Percentiles rank a stretch among this genome's conserved stretches.
phyloP scores from a whole-genome alignment of 2,113 vertebrate species.

The Elachura formosa region DNA sequence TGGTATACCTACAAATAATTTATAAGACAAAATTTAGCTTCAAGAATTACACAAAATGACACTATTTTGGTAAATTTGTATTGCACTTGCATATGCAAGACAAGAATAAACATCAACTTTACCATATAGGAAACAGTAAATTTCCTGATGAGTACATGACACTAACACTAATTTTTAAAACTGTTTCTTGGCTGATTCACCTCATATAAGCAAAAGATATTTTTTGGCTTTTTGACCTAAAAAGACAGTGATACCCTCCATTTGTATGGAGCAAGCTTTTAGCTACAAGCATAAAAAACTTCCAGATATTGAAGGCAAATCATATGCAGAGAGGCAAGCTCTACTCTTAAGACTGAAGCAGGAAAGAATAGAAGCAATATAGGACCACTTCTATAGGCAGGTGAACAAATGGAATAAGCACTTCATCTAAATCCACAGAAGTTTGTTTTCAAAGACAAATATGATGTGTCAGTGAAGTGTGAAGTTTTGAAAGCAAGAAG shows the following conservation, averaged over 20 bases:
- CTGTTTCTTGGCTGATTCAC: not conserved
- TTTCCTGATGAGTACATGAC: not conserved
- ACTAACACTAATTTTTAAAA: not conserved
- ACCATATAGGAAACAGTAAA: not conserved
- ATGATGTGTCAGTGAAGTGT: not conserved
- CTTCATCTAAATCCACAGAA: not conserved
- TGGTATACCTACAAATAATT: slow-evolving; percentile 53
- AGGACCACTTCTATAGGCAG: not conserved
- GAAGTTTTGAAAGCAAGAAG: not conserved
- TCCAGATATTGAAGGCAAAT: not conserved
- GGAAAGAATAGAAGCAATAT: not conserved
- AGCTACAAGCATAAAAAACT: not conserved
- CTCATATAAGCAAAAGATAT: not conserved
- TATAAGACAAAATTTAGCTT: not conserved
- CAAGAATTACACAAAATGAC: not conserved
- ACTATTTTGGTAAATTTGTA: not conserved
- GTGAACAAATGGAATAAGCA: not conserved
- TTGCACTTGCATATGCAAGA: not conserved
- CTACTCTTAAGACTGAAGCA: not conserved
- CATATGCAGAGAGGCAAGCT: not conserved
- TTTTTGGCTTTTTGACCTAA: not conserved
- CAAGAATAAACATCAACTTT: not conserved
- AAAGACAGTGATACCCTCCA: not conserved
- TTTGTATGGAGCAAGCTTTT: not conserved
- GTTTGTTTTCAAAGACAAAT: not conserved